A percentile compares a stretch with the other conserved stretches of the same genome.
These are phyloP conservation scores for Periplaneta americana DNA, from an alignment of 1,140 invertebrate genomes.

Conservation along the genomic window DNA sequence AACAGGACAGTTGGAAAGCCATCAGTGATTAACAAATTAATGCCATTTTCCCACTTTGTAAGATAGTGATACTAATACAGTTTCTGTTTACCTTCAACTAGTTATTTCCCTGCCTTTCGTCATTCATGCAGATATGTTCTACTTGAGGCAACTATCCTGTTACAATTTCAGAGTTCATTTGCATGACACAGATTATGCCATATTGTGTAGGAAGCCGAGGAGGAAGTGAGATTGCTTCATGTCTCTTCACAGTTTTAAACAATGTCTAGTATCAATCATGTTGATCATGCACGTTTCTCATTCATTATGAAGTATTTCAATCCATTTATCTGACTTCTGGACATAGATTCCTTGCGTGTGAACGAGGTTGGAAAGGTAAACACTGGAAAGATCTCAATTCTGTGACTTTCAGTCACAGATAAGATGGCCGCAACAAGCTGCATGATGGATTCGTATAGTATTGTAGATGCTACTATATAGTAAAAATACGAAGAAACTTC, in stretches of 20 bases:
- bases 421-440: no score
- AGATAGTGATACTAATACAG: background rate
- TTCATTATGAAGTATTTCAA: no score
- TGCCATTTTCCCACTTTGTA: background rate
- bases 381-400: no score
- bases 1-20: background rate
- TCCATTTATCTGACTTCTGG: no score
- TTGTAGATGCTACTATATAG: no score
- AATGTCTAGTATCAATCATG: no score
- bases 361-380: no score
- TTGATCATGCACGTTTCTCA: no score
- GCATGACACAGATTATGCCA: background rate
- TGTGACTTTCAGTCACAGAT: no score
- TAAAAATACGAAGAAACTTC: no score
- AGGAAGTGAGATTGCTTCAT: background rate
- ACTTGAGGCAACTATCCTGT: slow-evolving; percentile 1
- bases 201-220: background rate
- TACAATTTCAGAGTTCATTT: background rate
- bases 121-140: background rate
- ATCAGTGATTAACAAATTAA: background rate
- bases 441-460: no score
- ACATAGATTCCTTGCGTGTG: no score
- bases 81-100: background rate
- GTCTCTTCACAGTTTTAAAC: background rate
- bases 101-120: background rate